A percentile compares a stretch with the other conserved stretches of the same genome.
phyloP scores from a whole-genome alignment of 1,140 invertebrate genomes.

The Probaryconus sp. region DNA sequence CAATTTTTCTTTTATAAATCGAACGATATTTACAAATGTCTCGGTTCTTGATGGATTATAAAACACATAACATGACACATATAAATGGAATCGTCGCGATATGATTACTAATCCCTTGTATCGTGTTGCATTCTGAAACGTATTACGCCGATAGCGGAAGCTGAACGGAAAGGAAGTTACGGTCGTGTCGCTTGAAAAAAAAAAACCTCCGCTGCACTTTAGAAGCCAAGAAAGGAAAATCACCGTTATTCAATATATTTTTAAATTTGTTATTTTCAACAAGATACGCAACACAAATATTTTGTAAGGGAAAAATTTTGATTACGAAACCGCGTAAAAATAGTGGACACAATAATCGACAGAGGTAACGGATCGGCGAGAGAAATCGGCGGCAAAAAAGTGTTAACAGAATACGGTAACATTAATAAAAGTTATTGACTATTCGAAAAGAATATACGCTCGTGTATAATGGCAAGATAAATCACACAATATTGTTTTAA shows the following conservation, averaged over 20 bases:
- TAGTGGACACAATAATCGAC: too few relatives aligned
- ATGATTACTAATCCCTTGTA: conserved; percentile 33
- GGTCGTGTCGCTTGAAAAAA: conserved; percentile 41
- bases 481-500: conserved; percentile 48
- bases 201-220: conserved; percentile 20
- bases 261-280: too few relatives aligned
- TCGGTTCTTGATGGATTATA: too few relatives aligned
- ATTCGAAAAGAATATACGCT: conserved; percentile 13
- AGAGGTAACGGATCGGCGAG: too few relatives aligned
- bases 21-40: too few relatives aligned
- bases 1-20: too few relatives aligned
- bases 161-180: conserved; percentile 44
- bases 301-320: too few relatives aligned
- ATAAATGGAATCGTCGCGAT: conserved; percentile 36
- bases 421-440: conserved; percentile 37
- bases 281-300: too few relatives aligned
- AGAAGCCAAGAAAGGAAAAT: conserved; percentile 26
- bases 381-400: too few relatives aligned
- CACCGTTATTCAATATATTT: too few relatives aligned
- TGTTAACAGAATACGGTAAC: background rate
- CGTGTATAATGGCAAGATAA: conserved; percentile 22
- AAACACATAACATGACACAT: too few relatives aligned
- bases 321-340: too few relatives aligned
- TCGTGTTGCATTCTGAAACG: conserved; percentile 42
- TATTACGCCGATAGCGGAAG: conserved; percentile 44